Conservation (phyloP, 2,113 vertebrate genomes). For the Calyptommatus sinebrachiatus region DNA sequence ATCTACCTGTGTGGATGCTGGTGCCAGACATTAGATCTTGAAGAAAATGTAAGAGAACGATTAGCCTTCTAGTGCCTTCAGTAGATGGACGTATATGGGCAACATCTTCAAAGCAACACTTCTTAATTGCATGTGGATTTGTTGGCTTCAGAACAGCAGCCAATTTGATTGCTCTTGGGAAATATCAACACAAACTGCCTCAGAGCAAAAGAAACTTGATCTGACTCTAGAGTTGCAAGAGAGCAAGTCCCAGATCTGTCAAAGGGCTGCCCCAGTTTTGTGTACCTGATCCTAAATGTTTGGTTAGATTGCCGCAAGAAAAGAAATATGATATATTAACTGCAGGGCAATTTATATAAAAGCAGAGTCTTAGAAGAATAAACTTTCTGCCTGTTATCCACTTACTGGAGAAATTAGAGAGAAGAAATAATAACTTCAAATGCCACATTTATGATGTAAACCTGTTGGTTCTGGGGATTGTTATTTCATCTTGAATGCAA, state of each 20-base stretch:
- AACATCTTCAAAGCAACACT: conserved; percentile 22
- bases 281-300: not conserved
- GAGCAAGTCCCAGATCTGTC: conserved; percentile 13
- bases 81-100: not conserved
- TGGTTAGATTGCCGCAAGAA: not conserved
- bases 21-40: too few species aligned
- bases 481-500: not conserved
- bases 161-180: conserved; percentile 19
- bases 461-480: not conserved
- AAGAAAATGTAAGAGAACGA: not conserved
- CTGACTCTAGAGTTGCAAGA: conserved; percentile 1
- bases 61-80: not conserved
- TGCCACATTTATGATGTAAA: not conserved
- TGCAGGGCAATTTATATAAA: not conserved
- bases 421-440: too few species aligned
- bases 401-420: not conserved
- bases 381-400: not conserved
- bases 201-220: conserved; percentile 30
- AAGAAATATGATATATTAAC: not conserved
- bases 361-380: not conserved
- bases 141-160: conserved; percentile 14
- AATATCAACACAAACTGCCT: conserved; percentile 12
- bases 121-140: conserved; percentile 23
- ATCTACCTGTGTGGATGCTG: too few species aligned
- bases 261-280: conserved; percentile 3